Evolutionary conservation across 2,797 vertebrate genomes (phyloP).

Genomic region (Pelochelys cantorii): DNA sequence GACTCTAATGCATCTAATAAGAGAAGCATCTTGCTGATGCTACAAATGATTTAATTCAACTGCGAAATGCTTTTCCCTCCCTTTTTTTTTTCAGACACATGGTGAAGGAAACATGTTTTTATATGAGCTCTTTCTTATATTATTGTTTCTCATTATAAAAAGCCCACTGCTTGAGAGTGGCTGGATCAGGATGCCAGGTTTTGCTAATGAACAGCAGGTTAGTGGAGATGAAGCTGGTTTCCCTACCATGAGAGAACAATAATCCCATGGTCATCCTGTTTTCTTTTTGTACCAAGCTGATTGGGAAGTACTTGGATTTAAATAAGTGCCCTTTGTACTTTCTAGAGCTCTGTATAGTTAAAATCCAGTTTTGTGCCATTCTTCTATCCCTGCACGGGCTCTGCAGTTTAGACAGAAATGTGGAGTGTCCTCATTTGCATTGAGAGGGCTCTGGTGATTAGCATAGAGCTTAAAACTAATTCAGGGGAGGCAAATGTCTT

Average conservation of each 20-base stretch:
- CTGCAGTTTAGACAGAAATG: not conserved
- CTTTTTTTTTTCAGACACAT: slow-evolving; percentile 1
- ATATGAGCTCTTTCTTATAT: not conserved
- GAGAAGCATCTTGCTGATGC: not conserved
- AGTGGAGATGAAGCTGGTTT: slow-evolving; percentile 22
- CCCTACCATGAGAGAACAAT: not conserved
- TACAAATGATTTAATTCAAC: not conserved
- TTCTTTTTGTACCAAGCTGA: not conserved
- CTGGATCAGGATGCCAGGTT: slow-evolving; percentile 4
- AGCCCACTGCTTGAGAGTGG: not conserved
- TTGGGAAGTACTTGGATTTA: not conserved
- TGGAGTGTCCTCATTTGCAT: not conserved
- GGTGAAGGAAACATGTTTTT: not conserved
- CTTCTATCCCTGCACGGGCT: not conserved
- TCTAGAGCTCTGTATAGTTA: not conserved
- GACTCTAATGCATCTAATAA: not conserved
- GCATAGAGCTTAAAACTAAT: not conserved
- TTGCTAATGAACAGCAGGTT: slow-evolving; percentile 13
- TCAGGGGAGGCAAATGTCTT: not conserved
- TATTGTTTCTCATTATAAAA: slow-evolving; percentile 16
- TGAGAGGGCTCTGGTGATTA: fast-evolving
- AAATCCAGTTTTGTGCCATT: slow-evolving; percentile 20
- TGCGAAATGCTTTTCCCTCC: not conserved
- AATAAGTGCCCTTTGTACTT: not conserved
- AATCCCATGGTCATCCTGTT: not conserved